These are phyloP conservation scores for Pseudomyrmex concolor DNA, from an alignment of 1,140 invertebrate species.

Conservation along the genomic window DNA sequence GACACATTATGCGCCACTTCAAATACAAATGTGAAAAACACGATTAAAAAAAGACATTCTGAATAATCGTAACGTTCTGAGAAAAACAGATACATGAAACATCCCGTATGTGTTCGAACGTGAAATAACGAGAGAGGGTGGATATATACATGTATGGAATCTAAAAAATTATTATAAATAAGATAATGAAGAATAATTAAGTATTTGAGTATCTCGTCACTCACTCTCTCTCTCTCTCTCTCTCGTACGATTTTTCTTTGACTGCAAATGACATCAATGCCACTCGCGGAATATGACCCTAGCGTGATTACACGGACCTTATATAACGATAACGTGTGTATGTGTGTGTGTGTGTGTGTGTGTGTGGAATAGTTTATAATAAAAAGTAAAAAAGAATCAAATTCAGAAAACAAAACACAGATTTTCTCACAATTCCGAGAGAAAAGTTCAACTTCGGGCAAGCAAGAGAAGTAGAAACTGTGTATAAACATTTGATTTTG, in stretches of 20 bases:
- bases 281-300: conserved; percentile 23
- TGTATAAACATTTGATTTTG: background rate
- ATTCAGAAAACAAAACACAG: background rate
- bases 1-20: background rate
- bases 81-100: background rate
- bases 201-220: background rate
- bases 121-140: background rate
- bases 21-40: background rate
- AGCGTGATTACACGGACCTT: conserved; percentile 18
- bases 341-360: background rate
- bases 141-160: background rate
- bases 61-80: background rate
- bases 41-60: too few relatives aligned
- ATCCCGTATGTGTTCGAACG: background rate
- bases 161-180: background rate
- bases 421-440: background rate
- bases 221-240: too few relatives aligned
- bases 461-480: background rate
- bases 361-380: background rate
- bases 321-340: conserved; percentile 24
- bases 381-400: background rate
- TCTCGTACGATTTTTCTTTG: background rate
- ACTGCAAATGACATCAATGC: conserved; percentile 38
- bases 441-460: background rate
- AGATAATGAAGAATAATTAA: conserved; percentile 5